Evolutionary conservation across 2,888 invertebrate species (phyloP).

Genomic region (Euproctis similis): DNA sequence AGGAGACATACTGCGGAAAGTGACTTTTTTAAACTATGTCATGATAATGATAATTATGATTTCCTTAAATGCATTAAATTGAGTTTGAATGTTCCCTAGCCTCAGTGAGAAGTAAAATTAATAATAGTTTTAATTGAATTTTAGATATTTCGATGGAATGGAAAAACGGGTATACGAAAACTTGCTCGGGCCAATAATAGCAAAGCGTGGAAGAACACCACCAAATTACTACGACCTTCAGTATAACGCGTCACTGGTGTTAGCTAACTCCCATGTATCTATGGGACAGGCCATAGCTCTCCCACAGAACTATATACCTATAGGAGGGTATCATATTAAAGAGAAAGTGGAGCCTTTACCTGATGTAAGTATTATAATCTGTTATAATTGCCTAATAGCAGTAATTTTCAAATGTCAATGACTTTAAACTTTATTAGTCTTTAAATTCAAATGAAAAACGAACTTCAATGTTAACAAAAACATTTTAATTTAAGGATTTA

Average conservation of each 20-base stretch:
- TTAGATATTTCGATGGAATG: constrained; percentile 1
- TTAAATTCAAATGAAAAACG: too few relatives aligned
- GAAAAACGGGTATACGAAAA: constrained; percentile 6
- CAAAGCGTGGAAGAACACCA: constrained; percentile 12
- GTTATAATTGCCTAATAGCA: too few relatives aligned
- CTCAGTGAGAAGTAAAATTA: too few relatives aligned
- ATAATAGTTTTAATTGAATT: background rate
- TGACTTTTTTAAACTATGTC: too few relatives aligned
- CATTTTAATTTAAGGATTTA: constrained; percentile 33
- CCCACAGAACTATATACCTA: constrained; percentile 15
- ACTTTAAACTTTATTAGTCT: too few relatives aligned
- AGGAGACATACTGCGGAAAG: too few relatives aligned
- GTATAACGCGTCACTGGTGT: constrained; percentile 24
- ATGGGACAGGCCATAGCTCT: constrained; percentile 9
- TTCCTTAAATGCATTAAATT: too few relatives aligned
- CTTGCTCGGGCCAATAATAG: constrained; percentile 3
- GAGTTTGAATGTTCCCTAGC: too few relatives aligned
- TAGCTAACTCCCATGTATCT: constrained; percentile 20
- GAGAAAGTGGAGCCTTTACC: constrained; percentile 20
- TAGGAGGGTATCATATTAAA: constrained; percentile 19
- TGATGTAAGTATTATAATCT: constrained; percentile 10
- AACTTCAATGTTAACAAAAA: too few relatives aligned
- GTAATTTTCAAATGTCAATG: too few relatives aligned
- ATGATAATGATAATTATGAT: too few relatives aligned
- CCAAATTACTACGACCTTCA: constrained; percentile 19